Base-by-base conservation (phyloP, 2,888 invertebrate genomes). In the Thecophora atra region DNA sequence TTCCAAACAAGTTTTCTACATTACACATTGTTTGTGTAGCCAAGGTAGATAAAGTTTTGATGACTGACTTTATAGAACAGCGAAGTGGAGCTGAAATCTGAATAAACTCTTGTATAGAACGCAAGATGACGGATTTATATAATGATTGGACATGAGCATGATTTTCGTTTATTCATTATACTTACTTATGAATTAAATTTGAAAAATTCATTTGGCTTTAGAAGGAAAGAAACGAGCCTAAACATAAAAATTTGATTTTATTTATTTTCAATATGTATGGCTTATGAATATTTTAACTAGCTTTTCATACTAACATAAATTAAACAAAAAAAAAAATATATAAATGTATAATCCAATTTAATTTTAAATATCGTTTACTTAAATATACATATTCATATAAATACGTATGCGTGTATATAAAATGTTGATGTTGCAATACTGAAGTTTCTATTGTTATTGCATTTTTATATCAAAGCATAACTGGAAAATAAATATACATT, bases 301-400 rank as follows among this genome's bases (percentile, higher is more conserved):
- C 24, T 58, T 58, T 28, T 26, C 15, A 26, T 58, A 28, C 24
- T 58, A 58, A 26, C 21, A 58, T 58, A 24, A 58, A 58, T 24
- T 24, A 58, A 58, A 28, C 28, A 28, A 64, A 64, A 64, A n/a
- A 28, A 64, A 64, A 64, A n/a, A 64, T 64, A 26, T 63, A 63
- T 15, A 64, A 64, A 64, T 64, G 44, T 24, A 30, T 60, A 30
- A 11, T 64, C 64, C 21, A 19, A 44, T 47, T 64, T 47, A 64
- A 47, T 15, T 26, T 44, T 64, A 44, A 64, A 47, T 44, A 64
- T 5, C 13, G 24, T 47, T 37, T 63, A 37, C 37, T 37, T 37
- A 37, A 37, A 11, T 1, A 42, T 44, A 37, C 8, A 17, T 44
- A 47, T 42, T 47, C 37, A 37, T 37, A 37, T 11, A 28, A 24